Percentiles rank a stretch among this genome's conserved stretches.
Conservation (phyloP, 2,888 invertebrate species). For the Amiota mariae region DNA sequence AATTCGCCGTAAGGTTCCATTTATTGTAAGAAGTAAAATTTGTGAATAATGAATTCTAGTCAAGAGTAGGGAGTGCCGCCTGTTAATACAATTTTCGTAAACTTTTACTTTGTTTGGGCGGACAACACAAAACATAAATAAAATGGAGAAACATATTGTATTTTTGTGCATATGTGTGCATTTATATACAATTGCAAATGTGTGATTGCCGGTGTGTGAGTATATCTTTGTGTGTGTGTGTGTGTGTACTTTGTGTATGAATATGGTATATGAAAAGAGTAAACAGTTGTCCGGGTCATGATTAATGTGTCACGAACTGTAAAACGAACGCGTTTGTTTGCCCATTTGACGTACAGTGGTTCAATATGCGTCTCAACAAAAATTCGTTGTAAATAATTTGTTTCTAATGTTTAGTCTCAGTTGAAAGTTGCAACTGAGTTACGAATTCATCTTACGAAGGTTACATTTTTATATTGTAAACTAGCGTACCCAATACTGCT, state of each 20-base stretch:
- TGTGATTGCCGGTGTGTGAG: slow-evolving; percentile 19
- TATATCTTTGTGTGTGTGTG: slow-evolving; percentile 17
- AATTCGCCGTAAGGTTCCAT: too few species aligned
- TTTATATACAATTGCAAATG: slow-evolving; percentile 11
- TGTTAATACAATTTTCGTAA: too few species aligned
- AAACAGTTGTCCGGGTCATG: slow-evolving; percentile 63
- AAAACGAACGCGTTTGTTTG: slow-evolving; percentile 50
- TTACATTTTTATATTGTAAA: not conserved
- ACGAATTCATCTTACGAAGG: too few species aligned
- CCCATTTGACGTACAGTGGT: slow-evolving; percentile 52
- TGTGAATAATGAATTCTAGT: too few species aligned
- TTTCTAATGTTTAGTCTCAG: too few species aligned
- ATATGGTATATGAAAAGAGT: not conserved
- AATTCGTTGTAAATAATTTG: too few species aligned
- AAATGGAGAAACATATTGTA: slow-evolving; percentile 11
- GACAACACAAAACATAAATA: not conserved
- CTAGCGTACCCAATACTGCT: too few species aligned
- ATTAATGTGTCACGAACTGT: slow-evolving; percentile 65
- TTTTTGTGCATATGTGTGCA: slow-evolving; percentile 22
- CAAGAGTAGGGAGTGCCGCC: too few species aligned
- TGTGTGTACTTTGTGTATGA: slow-evolving; percentile 56
- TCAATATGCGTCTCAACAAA: not conserved
- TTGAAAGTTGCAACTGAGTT: too few species aligned
- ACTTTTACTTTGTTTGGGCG: not conserved
- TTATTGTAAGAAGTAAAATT: too few species aligned